Evolutionary conservation across 2,113 vertebrate genomes (phyloP), one percentile per base, ranked within the genome.

Genomic region (Stomatorhinus ivindoensis): DNA sequence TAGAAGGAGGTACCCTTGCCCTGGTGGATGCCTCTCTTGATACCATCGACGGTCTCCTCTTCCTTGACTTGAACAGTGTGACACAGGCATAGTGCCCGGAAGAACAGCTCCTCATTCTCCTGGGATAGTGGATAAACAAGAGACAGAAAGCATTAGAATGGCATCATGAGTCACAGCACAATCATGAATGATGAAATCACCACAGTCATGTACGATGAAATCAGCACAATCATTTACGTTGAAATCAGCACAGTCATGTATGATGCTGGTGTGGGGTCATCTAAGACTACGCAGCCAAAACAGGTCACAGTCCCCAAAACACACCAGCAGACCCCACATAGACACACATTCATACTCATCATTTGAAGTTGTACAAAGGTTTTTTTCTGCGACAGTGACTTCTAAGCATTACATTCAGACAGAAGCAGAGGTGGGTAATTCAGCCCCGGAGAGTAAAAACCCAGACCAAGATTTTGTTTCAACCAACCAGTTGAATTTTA

Each of bases 61-160:
- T 99, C 97, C 91, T 99, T 99, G 88, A 99, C 98, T 91, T 99
- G 98, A 91, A 99, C 96, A 0, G 98, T 99, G 94, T 99, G 98
- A 92, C 98, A 99, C 89, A 99, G 95, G 80, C 98, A 99, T 89
- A 99, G 91, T 0, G 98, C 98, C 86, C 98, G 97, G 93, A 99
- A 99, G 90, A 99, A 99, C 4, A 99, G 96, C 27, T 99, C 98
- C 91, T 99, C 97, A 0, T 94, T 96, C 86, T 97, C 97, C 98
- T 99, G 92, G 19, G 88, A 51, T 98, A 91, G 19, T 88, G 51
- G 19, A 44, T 3, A 55, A 24, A 48, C 39, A 27, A n/a, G 24
- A 0, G 2, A 53, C 47, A 42, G 3, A 21, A 6, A 65, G 84
- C 92, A 5, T 5, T n/a, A 19, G n/a, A 31, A 55, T 13, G 19